Evolutionary conservation across 2,888 invertebrate species (phyloP).

Genomic region (Watsonalla binaria): DNA sequence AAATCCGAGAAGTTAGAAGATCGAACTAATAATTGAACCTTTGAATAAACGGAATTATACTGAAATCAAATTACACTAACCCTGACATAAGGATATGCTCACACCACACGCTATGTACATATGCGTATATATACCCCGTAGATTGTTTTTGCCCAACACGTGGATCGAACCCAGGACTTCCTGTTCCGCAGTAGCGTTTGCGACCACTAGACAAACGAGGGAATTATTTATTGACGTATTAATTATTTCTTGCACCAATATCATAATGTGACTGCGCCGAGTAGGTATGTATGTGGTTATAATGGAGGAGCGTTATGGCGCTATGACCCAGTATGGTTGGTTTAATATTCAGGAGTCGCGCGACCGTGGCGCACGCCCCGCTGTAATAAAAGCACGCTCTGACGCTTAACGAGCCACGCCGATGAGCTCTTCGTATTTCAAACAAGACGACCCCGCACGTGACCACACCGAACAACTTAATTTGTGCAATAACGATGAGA

Average conservation of each 20-base stretch:
- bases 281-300: slow-evolving; percentile 36
- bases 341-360: slow-evolving; percentile 73
- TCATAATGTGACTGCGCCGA: slow-evolving; percentile 23
- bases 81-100: too few species aligned
- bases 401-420: slow-evolving; percentile 73
- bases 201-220: too few species aligned
- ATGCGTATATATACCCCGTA: too few species aligned
- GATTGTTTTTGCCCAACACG: too few species aligned
- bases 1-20: too few species aligned
- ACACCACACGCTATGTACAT: too few species aligned
- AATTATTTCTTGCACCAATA: neutral
- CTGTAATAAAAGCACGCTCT: slow-evolving; percentile 76
- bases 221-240: too few species aligned
- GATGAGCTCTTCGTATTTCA: slow-evolving; percentile 76
- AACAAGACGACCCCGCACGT: slow-evolving; percentile 71
- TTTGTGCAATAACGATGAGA: slow-evolving; percentile 58
- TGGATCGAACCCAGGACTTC: too few species aligned
- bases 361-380: slow-evolving; percentile 63
- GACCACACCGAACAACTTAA: slow-evolving; percentile 63
- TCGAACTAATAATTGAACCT: too few species aligned
- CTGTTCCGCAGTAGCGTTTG: too few species aligned
- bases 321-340: slow-evolving; percentile 64
- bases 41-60: too few species aligned
- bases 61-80: too few species aligned
- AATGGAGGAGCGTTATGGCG: slow-evolving; percentile 55